Evolutionary conservation across 2,797 vertebrate species (phyloP).

Genomic region (Diglossa cyanea): DNA sequence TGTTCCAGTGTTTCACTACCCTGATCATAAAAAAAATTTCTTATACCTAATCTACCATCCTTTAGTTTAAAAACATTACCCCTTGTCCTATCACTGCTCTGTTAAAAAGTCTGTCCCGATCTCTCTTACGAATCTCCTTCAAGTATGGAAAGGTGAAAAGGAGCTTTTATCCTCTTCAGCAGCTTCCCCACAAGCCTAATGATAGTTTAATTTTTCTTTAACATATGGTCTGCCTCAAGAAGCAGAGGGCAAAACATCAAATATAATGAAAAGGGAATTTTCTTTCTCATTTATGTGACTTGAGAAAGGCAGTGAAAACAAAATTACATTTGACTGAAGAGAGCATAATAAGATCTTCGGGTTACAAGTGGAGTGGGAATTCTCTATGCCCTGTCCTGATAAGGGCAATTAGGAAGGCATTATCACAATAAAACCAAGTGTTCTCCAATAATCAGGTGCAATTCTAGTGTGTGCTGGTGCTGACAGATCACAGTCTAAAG

Average conservation of each 20-base stretch:
- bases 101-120: not conserved
- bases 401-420: slow-evolving; percentile 62
- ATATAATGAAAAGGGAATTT: slow-evolving; percentile 14
- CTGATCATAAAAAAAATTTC: accelerated
- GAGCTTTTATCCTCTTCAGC: not conserved
- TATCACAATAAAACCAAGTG: slow-evolving; percentile 54
- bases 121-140: not conserved
- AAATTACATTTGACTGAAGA: slow-evolving; percentile 56
- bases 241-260: slow-evolving; percentile 17
- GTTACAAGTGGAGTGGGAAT: slow-evolving; percentile 37
- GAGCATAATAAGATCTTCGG: slow-evolving; percentile 58
- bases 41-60: not conserved
- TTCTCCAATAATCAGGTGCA: slow-evolving; percentile 34
- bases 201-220: not conserved
- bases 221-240: not conserved
- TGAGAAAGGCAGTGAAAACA: slow-evolving; percentile 42
- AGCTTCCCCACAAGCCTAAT: not conserved
- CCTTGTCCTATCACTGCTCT: accelerated
- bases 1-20: not conserved
- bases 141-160: not conserved
- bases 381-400: slow-evolving; percentile 57
- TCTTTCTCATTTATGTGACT: slow-evolving; percentile 38
- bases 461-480: not conserved
- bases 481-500: not conserved
- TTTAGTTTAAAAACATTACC: not conserved